These are phyloP conservation scores for Brotogeris chrysoptera DNA, from an alignment of 2,797 vertebrate species.

Conservation along the genomic window DNA sequence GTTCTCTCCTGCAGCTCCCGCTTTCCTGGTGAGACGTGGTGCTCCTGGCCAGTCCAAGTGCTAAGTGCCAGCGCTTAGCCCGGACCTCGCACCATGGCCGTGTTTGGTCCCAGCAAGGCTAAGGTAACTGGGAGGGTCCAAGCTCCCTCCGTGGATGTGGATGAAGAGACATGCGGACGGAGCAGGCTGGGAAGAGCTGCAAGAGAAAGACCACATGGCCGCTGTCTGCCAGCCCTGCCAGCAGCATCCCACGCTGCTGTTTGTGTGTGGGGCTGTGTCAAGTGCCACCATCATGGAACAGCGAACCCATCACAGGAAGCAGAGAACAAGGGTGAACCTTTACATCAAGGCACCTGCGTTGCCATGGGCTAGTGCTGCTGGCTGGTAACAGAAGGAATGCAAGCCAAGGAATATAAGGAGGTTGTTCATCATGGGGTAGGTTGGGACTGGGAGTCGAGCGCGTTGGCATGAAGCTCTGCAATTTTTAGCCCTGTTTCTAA, in stretches of 20 bases:
- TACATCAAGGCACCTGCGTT: not conserved
- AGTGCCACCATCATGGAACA: rapidly evolving
- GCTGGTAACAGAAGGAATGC: not conserved
- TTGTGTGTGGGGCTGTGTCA: not conserved
- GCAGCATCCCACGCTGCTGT: rapidly evolving
- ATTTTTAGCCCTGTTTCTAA: not conserved
- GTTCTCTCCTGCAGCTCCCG: not conserved
- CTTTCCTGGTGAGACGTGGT: not conserved
- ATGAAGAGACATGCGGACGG: rapidly evolving
- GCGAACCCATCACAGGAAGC: rapidly evolving
- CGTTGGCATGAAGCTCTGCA: not conserved
- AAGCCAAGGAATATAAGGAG: not conserved
- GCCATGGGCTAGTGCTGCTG: not conserved
- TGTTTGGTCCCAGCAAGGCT: too few species aligned
- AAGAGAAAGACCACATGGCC: too few species aligned
- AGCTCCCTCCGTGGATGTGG: rapidly evolving
- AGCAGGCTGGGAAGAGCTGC: not conserved
- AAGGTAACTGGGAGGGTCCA: not conserved
- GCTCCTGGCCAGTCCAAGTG: not conserved
- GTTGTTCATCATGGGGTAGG: not conserved
- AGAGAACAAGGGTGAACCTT: not conserved
- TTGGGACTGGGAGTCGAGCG: not conserved
- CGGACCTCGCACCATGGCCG: rapidly evolving
- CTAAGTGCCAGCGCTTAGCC: not conserved
- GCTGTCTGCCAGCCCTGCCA: not conserved